Percentiles rank a stretch among this genome's conserved stretches.
Evolutionary conservation across 2,888 invertebrate species (phyloP).

Genomic region (Lithophane ornitopus): DNA sequence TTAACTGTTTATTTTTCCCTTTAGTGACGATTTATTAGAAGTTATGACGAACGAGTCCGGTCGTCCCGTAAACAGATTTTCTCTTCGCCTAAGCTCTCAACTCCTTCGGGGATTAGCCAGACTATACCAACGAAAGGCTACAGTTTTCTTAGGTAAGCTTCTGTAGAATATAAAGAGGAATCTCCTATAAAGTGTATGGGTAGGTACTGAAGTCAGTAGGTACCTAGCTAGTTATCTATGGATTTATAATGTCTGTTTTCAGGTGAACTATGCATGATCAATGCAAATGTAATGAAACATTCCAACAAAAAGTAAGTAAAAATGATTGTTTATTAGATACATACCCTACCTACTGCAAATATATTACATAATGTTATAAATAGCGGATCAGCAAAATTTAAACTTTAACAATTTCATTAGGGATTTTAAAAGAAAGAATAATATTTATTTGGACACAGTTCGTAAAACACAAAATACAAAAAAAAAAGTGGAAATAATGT

Average conservation of each 20-base stretch:
- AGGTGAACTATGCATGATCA: conserved; percentile 85
- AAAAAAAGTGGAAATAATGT: too few relatives aligned
- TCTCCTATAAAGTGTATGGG: neutral
- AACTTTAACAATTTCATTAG: conserved; percentile 11
- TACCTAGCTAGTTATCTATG: too few relatives aligned
- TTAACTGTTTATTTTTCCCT: conserved; percentile 27
- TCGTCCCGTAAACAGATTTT: conserved; percentile 81
- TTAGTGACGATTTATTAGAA: conserved; percentile 81
- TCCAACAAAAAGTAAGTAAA: conserved; percentile 82
- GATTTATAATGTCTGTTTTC: conserved; percentile 58
- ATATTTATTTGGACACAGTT: too few relatives aligned
- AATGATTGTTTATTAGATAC: conserved; percentile 16
- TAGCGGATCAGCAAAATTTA: conserved; percentile 3
- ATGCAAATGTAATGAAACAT: conserved; percentile 80
- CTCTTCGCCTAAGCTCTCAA: conserved; percentile 85
- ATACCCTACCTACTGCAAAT: neutral
- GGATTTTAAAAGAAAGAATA: neutral
- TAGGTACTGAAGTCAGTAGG: neutral
- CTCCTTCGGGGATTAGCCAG: conserved; percentile 83
- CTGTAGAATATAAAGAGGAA: neutral
- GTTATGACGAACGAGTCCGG: conserved; percentile 85
- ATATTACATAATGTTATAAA: neutral
- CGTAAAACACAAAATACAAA: too few relatives aligned
- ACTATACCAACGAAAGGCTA: conserved; percentile 83
- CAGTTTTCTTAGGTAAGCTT: conserved; percentile 78